Percentiles rank a stretch among this genome's conserved stretches.
Conservation (phyloP, 2,888 invertebrate species). For the Ypsolopha sequella region DNA sequence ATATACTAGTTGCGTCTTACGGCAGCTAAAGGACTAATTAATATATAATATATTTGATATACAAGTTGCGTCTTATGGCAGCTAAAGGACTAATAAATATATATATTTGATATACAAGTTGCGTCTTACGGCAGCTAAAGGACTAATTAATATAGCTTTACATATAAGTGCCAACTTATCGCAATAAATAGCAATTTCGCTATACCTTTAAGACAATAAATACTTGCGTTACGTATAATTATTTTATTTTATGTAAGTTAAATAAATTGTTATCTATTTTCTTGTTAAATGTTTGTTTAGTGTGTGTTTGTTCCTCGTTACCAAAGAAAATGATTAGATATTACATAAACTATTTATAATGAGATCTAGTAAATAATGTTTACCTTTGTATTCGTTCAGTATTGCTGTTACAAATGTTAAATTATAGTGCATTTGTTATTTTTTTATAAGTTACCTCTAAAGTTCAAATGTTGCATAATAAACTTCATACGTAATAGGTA, state of each 20-base stretch:
- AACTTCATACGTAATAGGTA: background rate
- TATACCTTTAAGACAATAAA: slow-evolving; percentile 3
- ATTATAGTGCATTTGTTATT: slow-evolving; percentile 46
- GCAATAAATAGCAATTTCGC: background rate
- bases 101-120: too few relatives aligned
- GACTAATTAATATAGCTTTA: too few relatives aligned
- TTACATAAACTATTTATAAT: slow-evolving; percentile 21
- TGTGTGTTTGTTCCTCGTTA: slow-evolving; percentile 69
- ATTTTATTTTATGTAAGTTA: slow-evolving; percentile 5
- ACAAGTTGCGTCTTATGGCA: too few relatives aligned
- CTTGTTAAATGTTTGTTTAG: slow-evolving; percentile 61
- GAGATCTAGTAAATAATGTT: slow-evolving; percentile 21
- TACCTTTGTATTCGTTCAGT: slow-evolving; percentile 42
- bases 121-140: too few relatives aligned
- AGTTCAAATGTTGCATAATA: slow-evolving; percentile 41
- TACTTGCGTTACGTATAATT: slow-evolving; percentile 1
- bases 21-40: too few relatives aligned
- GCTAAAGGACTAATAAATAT: too few relatives aligned
- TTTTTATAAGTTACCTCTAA: slow-evolving; percentile 56
- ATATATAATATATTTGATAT: too few relatives aligned
- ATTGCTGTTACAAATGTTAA: slow-evolving; percentile 35
- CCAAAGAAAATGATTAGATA: slow-evolving; percentile 50
- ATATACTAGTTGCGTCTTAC: too few relatives aligned
- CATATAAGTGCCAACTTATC: background rate
- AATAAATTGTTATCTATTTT: slow-evolving; percentile 57